Evolutionary conservation across 2,797 vertebrate species (phyloP).

Genomic region (Spondyliosoma cantharus): DNA sequence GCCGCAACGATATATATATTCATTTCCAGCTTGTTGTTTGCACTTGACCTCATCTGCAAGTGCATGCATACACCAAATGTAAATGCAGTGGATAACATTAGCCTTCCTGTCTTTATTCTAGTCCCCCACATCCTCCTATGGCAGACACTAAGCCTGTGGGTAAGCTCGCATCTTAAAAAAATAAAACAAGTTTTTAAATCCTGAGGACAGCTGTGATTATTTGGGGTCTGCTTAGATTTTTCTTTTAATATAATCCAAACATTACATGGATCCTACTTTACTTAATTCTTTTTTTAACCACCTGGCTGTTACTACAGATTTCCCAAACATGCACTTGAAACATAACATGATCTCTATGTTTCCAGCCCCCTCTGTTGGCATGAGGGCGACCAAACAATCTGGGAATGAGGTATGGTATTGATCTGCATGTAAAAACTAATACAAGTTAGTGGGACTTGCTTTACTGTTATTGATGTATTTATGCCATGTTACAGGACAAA

Average conservation of each 20-base stretch:
- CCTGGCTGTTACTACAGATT: not conserved
- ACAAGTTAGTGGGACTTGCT: not conserved
- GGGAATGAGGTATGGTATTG: constrained; percentile 69
- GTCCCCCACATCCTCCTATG: constrained; percentile 53
- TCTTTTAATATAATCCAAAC: constrained; percentile 25
- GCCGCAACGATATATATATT: not conserved
- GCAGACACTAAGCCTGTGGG: constrained; percentile 60
- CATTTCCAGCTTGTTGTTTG: not conserved
- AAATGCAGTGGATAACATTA: constrained; percentile 8
- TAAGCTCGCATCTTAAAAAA: constrained; percentile 52
- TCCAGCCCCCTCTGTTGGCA: constrained; percentile 50
- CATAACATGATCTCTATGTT: constrained; percentile 42
- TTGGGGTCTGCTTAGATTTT: constrained; percentile 5
- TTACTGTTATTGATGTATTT: constrained; percentile 2
- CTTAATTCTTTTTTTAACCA: constrained; percentile 19
- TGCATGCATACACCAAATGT: constrained; percentile 1
- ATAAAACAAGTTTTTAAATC: not conserved
- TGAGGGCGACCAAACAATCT: constrained; percentile 48
- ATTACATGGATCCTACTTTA: constrained; percentile 5
- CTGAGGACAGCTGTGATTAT: constrained; percentile 7
- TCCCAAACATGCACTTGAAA: constrained; percentile 5
- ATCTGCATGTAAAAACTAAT: not conserved
- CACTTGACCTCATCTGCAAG: not conserved
- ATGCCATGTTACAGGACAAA: constrained; percentile 64
- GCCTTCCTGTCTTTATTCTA: constrained; percentile 54